Evolutionary conservation across 2,797 vertebrate species (phyloP).

Genomic region (Enteromius treurensis): DNA sequence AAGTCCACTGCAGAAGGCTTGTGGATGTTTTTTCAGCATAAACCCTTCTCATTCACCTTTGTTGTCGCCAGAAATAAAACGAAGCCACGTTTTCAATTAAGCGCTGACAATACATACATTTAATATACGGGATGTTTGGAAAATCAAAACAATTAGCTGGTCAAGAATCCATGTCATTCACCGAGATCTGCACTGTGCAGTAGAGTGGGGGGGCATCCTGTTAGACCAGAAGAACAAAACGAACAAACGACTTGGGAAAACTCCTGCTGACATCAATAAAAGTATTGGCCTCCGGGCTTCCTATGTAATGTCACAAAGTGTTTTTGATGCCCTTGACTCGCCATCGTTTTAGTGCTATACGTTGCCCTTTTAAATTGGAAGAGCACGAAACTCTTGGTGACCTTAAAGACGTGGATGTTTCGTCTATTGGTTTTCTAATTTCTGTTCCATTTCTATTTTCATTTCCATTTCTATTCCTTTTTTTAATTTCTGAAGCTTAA

Average conservation of each 20-base stretch:
- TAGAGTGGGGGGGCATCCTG: constrained; percentile 47
- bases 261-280: constrained; percentile 66
- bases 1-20: constrained; percentile 77
- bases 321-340: constrained; percentile 58
- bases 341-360: constrained; percentile 54
- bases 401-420: constrained; percentile 45
- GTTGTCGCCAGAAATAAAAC: constrained; percentile 2
- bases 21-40: constrained; percentile 72
- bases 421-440: not conserved
- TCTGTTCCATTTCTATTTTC: too few species aligned
- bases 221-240: constrained; percentile 57
- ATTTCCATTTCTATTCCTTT: too few species aligned
- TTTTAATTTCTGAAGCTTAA: too few species aligned
- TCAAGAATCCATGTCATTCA: constrained; percentile 44
- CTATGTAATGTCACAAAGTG: constrained; percentile 61
- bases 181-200: constrained; percentile 39
- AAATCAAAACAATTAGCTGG: constrained; percentile 36
- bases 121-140: not conserved
- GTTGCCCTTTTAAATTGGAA: constrained; percentile 56
- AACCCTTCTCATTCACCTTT: constrained; percentile 77
- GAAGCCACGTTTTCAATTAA: not conserved
- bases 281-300: constrained; percentile 62
- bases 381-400: constrained; percentile 57
- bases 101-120: not conserved
- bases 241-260: constrained; percentile 63